Conservation (phyloP, 2,888 invertebrate genomes). For the Matsumyia berberina region DNA sequence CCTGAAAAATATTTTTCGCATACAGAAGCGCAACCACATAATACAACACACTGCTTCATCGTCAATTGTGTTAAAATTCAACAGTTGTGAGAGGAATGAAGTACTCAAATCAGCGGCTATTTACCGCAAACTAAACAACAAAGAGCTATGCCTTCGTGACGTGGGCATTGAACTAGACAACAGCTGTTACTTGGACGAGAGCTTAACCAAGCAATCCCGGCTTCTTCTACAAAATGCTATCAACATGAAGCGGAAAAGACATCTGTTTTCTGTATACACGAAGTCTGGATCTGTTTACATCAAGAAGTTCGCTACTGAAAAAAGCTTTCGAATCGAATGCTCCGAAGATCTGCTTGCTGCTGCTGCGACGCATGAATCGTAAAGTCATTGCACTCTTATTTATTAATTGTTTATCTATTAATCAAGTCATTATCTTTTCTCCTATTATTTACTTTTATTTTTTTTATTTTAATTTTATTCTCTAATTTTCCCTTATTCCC, state of each 20-base stretch:
- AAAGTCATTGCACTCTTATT: no score
- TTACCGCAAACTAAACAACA: neutral
- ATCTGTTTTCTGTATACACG: slow-evolving; percentile 2
- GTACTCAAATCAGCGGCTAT: neutral
- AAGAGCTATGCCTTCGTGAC: neutral
- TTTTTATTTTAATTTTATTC: no score
- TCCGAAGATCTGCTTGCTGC: no score
- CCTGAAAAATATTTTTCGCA: no score
- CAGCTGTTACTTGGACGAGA: neutral
- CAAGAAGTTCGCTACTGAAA: neutral
- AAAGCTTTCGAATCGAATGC: neutral
- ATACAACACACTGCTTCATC: no score
- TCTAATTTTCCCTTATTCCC: no score
- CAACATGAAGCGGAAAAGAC: neutral
- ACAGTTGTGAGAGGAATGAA: neutral
- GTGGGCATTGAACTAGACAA: neutral
- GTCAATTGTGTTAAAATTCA: neutral
- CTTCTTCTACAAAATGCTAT: neutral
- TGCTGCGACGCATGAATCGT: no score
- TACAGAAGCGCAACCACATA: no score
- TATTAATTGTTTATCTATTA: no score
- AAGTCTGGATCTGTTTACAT: neutral
- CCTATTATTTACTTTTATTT: no score
- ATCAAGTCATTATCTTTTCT: no score
- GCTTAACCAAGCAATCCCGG: neutral